phyloP scores from a whole-genome alignment of 2,113 vertebrate species.

The Thalassarche chlororhynchos region DNA sequence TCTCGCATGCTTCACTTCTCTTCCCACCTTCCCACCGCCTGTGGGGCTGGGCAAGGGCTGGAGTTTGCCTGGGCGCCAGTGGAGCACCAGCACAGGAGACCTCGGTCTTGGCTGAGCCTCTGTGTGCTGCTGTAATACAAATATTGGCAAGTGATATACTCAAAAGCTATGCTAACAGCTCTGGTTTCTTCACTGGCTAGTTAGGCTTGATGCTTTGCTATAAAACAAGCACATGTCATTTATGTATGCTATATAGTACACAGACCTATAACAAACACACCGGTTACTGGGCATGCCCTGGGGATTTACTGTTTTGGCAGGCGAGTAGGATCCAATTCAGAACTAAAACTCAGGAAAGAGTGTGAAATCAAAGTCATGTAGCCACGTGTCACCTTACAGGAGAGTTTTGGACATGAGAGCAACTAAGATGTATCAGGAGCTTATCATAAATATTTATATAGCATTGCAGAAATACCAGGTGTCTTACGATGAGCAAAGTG shows the following conservation, averaged over 20 bases:
- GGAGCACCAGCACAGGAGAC: background rate
- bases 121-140: background rate
- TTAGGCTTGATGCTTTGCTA: background rate
- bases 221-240: background rate
- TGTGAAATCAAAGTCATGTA: background rate
- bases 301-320: background rate
- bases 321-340: background rate
- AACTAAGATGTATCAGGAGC: background rate
- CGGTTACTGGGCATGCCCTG: background rate
- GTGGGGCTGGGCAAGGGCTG: background rate
- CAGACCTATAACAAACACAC: background rate
- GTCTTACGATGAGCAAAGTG: background rate
- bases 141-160: background rate
- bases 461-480: background rate
- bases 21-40: rapidly evolving
- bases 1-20: background rate
- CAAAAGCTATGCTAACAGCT: background rate
- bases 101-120: background rate
- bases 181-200: background rate
- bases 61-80: background rate
- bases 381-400: background rate
- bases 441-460: background rate
- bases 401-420: background rate
- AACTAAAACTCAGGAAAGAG: background rate
- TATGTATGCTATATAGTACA: background rate